Percentiles rank a stretch among this genome's conserved stretches.
phyloP scores from a whole-genome alignment of 2,888 invertebrate species.

The Phragmatobia fuliginosa region DNA sequence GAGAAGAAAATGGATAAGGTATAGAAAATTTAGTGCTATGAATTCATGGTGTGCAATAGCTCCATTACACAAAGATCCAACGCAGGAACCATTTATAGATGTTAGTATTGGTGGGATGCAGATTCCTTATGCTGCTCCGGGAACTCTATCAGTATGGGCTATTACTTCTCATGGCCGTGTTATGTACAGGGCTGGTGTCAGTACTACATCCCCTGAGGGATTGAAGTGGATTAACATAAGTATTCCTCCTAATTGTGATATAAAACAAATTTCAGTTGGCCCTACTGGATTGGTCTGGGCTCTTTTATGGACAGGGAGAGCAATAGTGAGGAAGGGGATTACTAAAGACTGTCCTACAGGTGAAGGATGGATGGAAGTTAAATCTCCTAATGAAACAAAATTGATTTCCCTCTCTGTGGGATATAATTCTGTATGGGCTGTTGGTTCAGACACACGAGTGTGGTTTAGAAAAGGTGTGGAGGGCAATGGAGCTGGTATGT shows the following conservation, averaged over 20 bases:
- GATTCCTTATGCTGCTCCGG: constrained; percentile 91
- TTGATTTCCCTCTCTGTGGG: constrained; percentile 94
- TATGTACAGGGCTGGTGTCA: constrained; percentile 94
- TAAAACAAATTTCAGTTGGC: constrained; percentile 94
- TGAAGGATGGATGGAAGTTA: constrained; percentile 93
- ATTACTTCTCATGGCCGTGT: constrained; percentile 96
- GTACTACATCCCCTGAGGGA: constrained; percentile 94
- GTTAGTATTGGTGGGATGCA: constrained; percentile 94
- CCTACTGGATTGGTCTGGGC: constrained; percentile 96
- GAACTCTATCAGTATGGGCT: constrained; percentile 95
- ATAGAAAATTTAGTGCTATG: constrained; percentile 94
- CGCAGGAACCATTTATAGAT: constrained; percentile 97
- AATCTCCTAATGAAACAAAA: constrained; percentile 90
- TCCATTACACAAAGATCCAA: constrained; percentile 95
- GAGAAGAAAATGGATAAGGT: constrained; percentile 95
- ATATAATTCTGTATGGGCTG: constrained; percentile 91
- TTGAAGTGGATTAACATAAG: constrained; percentile 93
- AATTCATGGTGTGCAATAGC: constrained; percentile 97
- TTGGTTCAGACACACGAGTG: constrained; percentile 93
- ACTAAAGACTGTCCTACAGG: constrained; percentile 91
- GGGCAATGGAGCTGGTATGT: constrained; percentile 90
- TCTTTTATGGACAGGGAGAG: constrained; percentile 93
- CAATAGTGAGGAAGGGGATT: constrained; percentile 93
- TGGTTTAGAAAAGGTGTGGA: constrained; percentile 94
- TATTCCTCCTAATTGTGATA: constrained; percentile 92